A percentile compares a stretch with the other conserved stretches of the same genome.
These are phyloP conservation scores for Ooceraea biroi DNA, from an alignment of 1,140 invertebrate genomes.

Conservation along the genomic window DNA sequence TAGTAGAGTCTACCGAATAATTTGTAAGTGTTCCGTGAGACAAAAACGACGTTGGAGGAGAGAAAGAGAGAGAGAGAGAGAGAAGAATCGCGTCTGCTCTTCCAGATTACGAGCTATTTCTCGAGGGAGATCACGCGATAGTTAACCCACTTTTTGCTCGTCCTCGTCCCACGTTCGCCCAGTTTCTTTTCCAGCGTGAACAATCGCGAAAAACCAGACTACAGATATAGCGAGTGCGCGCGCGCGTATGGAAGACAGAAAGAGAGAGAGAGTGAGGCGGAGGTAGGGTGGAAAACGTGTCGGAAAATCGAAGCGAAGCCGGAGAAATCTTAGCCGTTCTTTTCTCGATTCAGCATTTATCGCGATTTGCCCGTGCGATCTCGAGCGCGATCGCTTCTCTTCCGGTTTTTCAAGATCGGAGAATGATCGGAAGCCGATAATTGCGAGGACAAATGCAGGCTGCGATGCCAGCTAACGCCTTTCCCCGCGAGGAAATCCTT, in stretches of 20 bases:
- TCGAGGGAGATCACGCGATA: slow-evolving; percentile 56
- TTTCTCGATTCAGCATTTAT: slow-evolving; percentile 14
- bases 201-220: slow-evolving; percentile 53
- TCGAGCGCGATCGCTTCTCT: not conserved
- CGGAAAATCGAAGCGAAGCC: slow-evolving; percentile 24
- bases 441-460: slow-evolving; percentile 29
- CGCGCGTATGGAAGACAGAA: not conserved
- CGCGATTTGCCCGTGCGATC: slow-evolving; percentile 3
- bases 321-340: not conserved
- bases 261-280: not conserved
- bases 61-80: not conserved
- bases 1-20: not conserved
- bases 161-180: slow-evolving; percentile 13
- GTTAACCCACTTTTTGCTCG: slow-evolving; percentile 59
- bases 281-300: not conserved
- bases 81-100: slow-evolving; percentile 7
- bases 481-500: not conserved
- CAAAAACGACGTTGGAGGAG: not conserved
- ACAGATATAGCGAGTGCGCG: not conserved
- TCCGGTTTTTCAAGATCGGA: slow-evolving; percentile 7
- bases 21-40: not conserved
- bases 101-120: slow-evolving; percentile 52
- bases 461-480: not conserved
- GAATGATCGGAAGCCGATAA: slow-evolving; percentile 45
- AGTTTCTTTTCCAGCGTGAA: slow-evolving; percentile 46